Conservation (phyloP, 2,113 vertebrate species). For the Phylloscopus trochilus region DNA sequence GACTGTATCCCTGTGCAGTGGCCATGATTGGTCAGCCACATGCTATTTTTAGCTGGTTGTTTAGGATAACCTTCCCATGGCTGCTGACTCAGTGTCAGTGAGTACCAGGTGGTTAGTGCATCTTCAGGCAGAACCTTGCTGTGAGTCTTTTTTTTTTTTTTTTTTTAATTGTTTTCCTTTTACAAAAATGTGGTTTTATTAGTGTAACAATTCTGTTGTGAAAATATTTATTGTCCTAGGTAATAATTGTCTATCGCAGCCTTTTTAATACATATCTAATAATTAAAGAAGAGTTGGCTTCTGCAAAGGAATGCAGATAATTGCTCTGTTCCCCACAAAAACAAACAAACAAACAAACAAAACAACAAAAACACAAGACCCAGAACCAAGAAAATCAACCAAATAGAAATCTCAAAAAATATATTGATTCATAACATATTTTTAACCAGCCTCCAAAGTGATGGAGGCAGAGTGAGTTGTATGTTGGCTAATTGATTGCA, state of each 20-base stretch:
- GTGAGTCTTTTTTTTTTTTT: background rate
- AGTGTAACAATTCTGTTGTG: background rate
- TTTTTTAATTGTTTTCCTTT: background rate
- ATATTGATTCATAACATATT: background rate
- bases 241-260: background rate
- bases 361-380: background rate
- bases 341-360: no score
- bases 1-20: background rate
- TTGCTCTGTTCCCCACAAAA: background rate
- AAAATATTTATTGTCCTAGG: background rate
- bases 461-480: background rate
- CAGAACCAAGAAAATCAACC: background rate
- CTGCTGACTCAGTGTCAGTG: conserved; percentile 12
- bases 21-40: background rate
- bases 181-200: background rate
- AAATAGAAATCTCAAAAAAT: background rate
- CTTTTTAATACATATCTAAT: background rate
- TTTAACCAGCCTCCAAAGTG: background rate
- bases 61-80: conserved; percentile 42
- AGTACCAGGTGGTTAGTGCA: conserved; percentile 20
- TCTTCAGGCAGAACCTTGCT: background rate
- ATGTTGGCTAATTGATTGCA: background rate
- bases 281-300: background rate
- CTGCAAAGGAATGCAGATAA: background rate
- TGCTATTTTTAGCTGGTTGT: conserved; percentile 24